Percentiles rank a stretch among this genome's conserved stretches.
phyloP scores from a whole-genome alignment of 2,888 invertebrate species.

The Caenorhabditis sp. region DNA sequence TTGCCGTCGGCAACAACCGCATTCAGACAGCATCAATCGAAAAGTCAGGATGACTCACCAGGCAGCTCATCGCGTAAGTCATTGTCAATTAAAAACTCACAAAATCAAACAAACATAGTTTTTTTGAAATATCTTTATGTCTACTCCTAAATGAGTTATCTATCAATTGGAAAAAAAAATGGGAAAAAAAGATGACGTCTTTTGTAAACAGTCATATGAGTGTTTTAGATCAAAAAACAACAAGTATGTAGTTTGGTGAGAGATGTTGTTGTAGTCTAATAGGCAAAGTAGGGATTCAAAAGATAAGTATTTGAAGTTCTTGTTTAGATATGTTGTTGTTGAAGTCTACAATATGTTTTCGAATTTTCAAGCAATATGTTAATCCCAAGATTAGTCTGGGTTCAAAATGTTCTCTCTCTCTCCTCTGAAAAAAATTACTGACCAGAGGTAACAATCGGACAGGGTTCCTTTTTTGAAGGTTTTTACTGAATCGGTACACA shows the following conservation, averaged over 20 bases:
- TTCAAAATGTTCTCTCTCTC: too few species aligned
- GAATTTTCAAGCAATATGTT: too few species aligned
- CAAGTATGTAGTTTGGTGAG: not conserved
- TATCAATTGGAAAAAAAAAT: not conserved
- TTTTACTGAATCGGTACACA: too few species aligned
- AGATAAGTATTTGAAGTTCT: not conserved
- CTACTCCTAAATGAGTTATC: not conserved
- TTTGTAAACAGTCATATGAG: not conserved
- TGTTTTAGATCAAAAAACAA: not conserved
- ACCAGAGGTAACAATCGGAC: too few species aligned
- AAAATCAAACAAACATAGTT: not conserved
- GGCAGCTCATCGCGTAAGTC: constrained; percentile 33
- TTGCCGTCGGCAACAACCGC: constrained; percentile 33
- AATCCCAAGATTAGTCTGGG: too few species aligned
- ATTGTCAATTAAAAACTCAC: not conserved
- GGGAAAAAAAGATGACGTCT: not conserved
- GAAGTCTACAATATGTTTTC: too few species aligned
- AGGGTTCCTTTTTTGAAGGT: too few species aligned
- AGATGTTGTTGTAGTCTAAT: not conserved
- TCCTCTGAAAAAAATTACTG: too few species aligned
- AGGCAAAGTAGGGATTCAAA: not conserved
- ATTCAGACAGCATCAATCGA: constrained; percentile 31
- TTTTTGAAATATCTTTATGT: not conserved
- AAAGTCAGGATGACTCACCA: constrained; percentile 39
- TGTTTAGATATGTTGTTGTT: too few species aligned